A percentile compares a stretch with the other conserved stretches of the same genome.
Evolutionary conservation across 2,888 invertebrate genomes (phyloP).

Genomic region (Prenolepis imparis): DNA sequence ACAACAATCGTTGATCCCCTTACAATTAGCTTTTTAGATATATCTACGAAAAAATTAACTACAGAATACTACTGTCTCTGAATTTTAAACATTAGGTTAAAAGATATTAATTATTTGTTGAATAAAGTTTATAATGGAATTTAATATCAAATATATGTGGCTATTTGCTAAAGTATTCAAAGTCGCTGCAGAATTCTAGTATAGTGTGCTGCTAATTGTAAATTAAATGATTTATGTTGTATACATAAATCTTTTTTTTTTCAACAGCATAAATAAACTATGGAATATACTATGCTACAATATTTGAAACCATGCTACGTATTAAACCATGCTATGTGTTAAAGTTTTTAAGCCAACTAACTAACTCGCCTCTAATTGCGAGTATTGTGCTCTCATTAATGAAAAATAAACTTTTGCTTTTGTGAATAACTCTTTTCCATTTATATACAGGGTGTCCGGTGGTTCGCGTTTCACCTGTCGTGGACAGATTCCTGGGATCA

Average conservation of each 20-base stretch:
- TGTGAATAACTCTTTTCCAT: background rate
- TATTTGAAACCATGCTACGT: conserved; percentile 27
- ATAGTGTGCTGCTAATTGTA: conserved; percentile 43
- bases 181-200: conserved; percentile 17
- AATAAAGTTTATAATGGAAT: conserved; percentile 39
- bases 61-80: background rate
- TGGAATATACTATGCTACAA: conserved; percentile 42
- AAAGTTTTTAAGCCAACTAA: conserved; percentile 63
- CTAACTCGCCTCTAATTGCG: conserved; percentile 12
- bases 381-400: background rate
- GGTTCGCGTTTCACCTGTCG: too few species aligned
- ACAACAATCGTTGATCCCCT: conserved; percentile 9
- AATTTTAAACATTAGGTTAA: conserved; percentile 17
- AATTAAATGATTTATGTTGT: conserved; percentile 32
- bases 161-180: conserved; percentile 12
- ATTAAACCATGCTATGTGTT: conserved; percentile 58
- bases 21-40: background rate
- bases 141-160: conserved; percentile 4
- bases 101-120: conserved; percentile 34
- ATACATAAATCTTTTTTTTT: conserved; percentile 26
- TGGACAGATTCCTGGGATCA: too few species aligned
- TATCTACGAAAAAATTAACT: background rate
- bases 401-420: background rate
- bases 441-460: too few species aligned
- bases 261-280: conserved; percentile 55